A percentile compares a stretch with the other conserved stretches of the same genome.
Conservation (phyloP, 2,888 invertebrate genomes). For the Syrphus vitripennis region DNA sequence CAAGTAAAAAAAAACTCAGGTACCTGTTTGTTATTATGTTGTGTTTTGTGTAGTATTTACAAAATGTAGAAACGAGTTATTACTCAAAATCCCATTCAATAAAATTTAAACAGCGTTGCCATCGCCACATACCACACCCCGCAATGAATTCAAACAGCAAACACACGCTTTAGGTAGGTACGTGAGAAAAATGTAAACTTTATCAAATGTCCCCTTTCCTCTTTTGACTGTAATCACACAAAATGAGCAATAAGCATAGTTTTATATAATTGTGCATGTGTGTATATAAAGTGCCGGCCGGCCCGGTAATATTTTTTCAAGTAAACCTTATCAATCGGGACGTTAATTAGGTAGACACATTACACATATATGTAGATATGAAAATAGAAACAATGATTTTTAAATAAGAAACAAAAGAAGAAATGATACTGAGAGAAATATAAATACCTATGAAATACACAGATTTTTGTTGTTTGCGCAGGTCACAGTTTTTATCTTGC, state of each 20-base stretch:
- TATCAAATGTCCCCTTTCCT: neutral
- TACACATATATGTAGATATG: neutral
- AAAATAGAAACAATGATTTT: constrained; percentile 38
- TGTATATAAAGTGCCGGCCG: constrained; percentile 44
- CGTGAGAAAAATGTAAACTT: neutral
- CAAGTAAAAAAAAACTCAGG: constrained; percentile 23
- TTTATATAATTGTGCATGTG: neutral
- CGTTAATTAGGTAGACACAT: neutral
- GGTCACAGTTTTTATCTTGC: neutral
- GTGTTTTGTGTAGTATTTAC: constrained; percentile 37
- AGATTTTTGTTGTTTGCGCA: constrained; percentile 1
- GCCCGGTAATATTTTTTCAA: neutral
- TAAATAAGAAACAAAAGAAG: constrained; percentile 15
- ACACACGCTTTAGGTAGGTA: constrained; percentile 18
- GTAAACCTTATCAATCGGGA: constrained; percentile 30
- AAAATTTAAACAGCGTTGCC: constrained; percentile 47
- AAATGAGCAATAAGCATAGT: neutral
- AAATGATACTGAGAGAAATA: constrained; percentile 9
- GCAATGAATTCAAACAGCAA: constrained; percentile 33
- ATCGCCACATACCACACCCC: neutral
- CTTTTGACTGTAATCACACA: neutral
- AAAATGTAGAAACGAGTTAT: constrained; percentile 3
- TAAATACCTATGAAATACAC: neutral
- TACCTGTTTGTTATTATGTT: constrained; percentile 56
- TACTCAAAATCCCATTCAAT: constrained; percentile 49